Evolutionary conservation across 2,888 invertebrate species (phyloP), one percentile per base, ranked within the genome.

Genomic region (Aphidius colemani): DNA sequence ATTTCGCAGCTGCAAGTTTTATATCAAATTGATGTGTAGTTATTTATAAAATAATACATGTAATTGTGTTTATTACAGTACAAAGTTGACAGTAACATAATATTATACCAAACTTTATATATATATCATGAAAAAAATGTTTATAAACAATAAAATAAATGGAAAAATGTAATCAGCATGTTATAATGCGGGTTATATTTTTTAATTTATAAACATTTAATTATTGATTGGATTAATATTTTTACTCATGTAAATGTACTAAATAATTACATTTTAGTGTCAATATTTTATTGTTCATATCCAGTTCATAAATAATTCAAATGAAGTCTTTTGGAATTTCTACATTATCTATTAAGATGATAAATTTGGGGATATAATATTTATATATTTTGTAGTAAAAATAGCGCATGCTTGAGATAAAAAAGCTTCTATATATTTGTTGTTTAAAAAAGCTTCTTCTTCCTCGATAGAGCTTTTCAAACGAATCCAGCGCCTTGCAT

Each of bases 401-500:
- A 62, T 13, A 45, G 60, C 67, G 63, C 66, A 66, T 61, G 66
- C 61, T 62, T 61, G 49, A 63, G 69, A 69, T 69, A 69, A 70
- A 65, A 67, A 67, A 70, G 67, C 53, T 30, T 30, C 2, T 2
- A 5, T 30, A 30, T 30, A 30, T 30, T 30, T 30, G 30, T 30
- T 30, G 30, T 30, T 30, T 30, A 30, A 30, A 30, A 30, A 30
- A 30, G 3, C 30, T 30, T 30, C 30, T 30, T 74, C 73, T 75
- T 57, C 68, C 70, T 70, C 75, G 74, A 70, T 70, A 71, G 77
- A 76, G 77, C 75, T 74, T 74, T 43, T 11, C n/a, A 49, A 43
- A 68, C 69, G 71, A 70, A 72, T 71, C 72, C 74, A 75, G 78
- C 77, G 75, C 77, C 75, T 74, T 73, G 74, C 73, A 72, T 72